A percentile compares a stretch with the other conserved stretches of the same genome.
Evolutionary conservation across 92 coral and sea anemone species (phyloP).

Genomic region (Desmophyllum pertusum): DNA sequence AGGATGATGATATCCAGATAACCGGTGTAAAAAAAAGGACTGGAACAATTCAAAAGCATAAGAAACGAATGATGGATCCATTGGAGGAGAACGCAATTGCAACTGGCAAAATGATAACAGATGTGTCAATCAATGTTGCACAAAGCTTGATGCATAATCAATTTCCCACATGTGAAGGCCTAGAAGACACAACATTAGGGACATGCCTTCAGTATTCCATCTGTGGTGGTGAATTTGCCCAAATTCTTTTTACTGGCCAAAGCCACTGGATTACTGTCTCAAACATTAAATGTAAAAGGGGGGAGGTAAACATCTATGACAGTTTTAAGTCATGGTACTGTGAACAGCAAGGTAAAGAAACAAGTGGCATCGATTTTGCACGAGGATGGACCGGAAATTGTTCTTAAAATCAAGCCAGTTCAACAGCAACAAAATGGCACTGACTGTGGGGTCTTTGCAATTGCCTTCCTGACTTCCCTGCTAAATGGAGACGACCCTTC

Average conservation of each 20-base stretch:
- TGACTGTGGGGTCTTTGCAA: not conserved
- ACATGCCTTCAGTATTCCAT: slow-evolving; percentile 15
- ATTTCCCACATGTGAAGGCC: slow-evolving; percentile 25
- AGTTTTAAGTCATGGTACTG: too few relatives aligned
- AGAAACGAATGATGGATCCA: not conserved
- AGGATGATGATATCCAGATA: too few relatives aligned
- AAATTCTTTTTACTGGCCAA: slow-evolving; percentile 37
- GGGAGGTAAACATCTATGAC: slow-evolving; percentile 39
- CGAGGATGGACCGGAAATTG: too few relatives aligned
- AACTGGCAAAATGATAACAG: slow-evolving; percentile 34
- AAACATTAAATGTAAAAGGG: slow-evolving; percentile 22
- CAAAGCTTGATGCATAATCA: slow-evolving; percentile 47
- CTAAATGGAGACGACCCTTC: slow-evolving; percentile 11
- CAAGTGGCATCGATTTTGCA: too few relatives aligned
- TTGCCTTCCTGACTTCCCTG: too few relatives aligned
- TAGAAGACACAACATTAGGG: slow-evolving; percentile 42
- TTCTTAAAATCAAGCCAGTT: too few relatives aligned
- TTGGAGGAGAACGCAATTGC: not conserved
- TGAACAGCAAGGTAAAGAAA: too few relatives aligned
- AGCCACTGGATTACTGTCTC: slow-evolving; percentile 44
- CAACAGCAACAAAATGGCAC: too few relatives aligned
- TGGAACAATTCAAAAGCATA: too few relatives aligned
- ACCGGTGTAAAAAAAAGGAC: too few relatives aligned
- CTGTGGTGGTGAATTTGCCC: slow-evolving; percentile 24
- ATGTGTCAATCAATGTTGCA: slow-evolving; percentile 28